These are phyloP conservation scores for Ariolimax columbianus DNA, from an alignment of 2,888 invertebrate genomes.

Conservation along the genomic window DNA sequence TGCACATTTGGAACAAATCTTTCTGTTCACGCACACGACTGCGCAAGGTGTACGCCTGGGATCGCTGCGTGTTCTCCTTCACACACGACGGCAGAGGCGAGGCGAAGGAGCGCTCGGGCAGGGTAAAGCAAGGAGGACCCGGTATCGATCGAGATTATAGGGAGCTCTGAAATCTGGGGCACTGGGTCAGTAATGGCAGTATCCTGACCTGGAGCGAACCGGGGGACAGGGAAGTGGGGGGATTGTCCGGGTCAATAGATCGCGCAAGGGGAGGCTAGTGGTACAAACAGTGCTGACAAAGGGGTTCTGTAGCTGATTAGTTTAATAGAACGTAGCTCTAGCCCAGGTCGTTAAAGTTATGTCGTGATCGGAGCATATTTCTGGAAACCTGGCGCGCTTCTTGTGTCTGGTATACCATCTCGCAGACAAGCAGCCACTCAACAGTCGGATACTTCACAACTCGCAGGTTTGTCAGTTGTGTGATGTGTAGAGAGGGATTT, in stretches of 20 bases:
- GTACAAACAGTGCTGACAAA: constrained; percentile 25
- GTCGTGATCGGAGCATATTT: neutral
- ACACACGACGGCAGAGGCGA: neutral
- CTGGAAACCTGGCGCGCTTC: neutral
- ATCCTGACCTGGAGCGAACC: constrained; percentile 29
- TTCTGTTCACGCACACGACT: neutral
- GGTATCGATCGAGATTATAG: constrained; percentile 42
- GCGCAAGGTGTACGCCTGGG: neutral
- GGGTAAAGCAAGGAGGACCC: neutral
- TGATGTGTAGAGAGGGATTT: too few species aligned
- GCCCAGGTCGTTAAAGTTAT: neutral
- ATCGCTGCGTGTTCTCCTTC: neutral
- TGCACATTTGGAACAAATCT: neutral
- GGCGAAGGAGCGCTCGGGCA: neutral
- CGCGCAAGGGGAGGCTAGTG: constrained; percentile 31
- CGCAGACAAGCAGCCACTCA: neutral
- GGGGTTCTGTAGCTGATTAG: constrained; percentile 18
- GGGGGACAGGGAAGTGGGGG: neutral
- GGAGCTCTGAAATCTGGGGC: constrained; percentile 41
- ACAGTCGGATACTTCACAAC: neutral
- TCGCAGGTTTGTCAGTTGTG: neutral
- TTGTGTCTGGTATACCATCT: neutral
- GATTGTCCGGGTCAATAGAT: constrained; percentile 33
- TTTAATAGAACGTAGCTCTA: neutral
- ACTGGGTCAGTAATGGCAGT: constrained; percentile 48